Base-by-base conservation (phyloP, 1,140 invertebrate species). In the Drosophila virilis region DNA sequence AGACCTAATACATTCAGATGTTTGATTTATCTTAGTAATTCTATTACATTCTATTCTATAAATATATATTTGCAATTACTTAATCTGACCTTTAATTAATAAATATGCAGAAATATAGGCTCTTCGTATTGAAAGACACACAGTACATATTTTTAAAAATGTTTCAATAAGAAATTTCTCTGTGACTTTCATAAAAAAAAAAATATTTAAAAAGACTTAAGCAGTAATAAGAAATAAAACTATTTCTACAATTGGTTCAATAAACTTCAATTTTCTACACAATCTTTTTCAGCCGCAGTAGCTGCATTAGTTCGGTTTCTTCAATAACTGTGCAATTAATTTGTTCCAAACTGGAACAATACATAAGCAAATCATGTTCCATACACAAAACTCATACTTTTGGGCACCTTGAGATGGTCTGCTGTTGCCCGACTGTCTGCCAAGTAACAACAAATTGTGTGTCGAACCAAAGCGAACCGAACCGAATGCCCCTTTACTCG, bases 391-490 rank as follows among this genome's bases (percentile, higher is more conserved):
- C 35, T 46, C 51, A 45, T 57, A 13, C 17, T 1, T 50, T 13
- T 13, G 5, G 50, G 15, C 54, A 52, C 46, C 57, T 38, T 15
- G 35, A 58, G 48, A 7, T 15, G 13, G 12, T 43, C 12, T 33
- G 45, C 48, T 17, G 62, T 54, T 79, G 83, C 80, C 83, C 45
- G 76, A 38, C 52, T 86, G 83, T 88, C 83, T 88, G 65, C 65
- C 65, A 69, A 73, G 68, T 77, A 66, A 45, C 57, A 71, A 45
- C 66, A 85, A 85, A 71, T 74, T 78, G 77, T 40, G 37, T 38
- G 59, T 28, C 4, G 22, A 28, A 28, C 22, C 22, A 4, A 28
- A 0, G 22, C 22, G 22, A 28, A 28, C 9, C 45, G 59, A 78
- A 60, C 70, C 38, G 78, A 85, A 86, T 86, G 55, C 76, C 45